These are phyloP conservation scores for Chaetura pelagica DNA, from an alignment of 2,113 vertebrate genomes.

Conservation along the genomic window DNA sequence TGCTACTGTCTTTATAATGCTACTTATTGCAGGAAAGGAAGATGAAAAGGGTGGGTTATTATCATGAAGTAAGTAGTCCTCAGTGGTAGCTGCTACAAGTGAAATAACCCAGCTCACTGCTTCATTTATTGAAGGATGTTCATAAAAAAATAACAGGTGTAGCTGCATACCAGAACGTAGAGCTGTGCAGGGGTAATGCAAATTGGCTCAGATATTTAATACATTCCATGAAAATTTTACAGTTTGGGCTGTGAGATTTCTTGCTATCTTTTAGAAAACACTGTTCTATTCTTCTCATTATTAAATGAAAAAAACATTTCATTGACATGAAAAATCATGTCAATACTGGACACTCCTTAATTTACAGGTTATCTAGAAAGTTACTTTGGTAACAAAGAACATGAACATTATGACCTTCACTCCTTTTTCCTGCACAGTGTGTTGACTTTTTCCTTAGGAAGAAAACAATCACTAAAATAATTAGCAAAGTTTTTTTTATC, in stretches of 20 bases:
- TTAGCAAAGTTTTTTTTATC: not conserved
- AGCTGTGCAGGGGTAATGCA: not conserved
- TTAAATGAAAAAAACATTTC: not conserved
- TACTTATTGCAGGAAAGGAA: not conserved
- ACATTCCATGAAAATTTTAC: not conserved
- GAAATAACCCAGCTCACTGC: accelerated
- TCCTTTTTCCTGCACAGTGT: not conserved
- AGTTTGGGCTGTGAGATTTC: not conserved
- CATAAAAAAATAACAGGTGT: not conserved
- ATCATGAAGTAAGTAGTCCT: not conserved
- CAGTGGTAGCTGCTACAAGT: not conserved
- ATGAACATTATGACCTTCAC: not conserved
- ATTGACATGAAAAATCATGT: not conserved
- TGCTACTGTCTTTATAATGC: not conserved
- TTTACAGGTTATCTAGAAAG: not conserved
- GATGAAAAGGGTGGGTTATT: not conserved
- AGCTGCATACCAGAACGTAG: not conserved
- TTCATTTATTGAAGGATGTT: not conserved
- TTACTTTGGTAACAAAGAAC: not conserved
- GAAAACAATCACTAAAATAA: not conserved
- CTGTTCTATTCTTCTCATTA: not conserved
- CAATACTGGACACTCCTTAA: not conserved
- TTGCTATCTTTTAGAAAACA: not conserved
- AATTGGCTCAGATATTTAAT: not conserved
- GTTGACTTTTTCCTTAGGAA: not conserved